Evolutionary conservation across 2,113 vertebrate species (phyloP), one percentile per base, ranked within the genome.

Genomic region (Pygoscelis adeliae): DNA sequence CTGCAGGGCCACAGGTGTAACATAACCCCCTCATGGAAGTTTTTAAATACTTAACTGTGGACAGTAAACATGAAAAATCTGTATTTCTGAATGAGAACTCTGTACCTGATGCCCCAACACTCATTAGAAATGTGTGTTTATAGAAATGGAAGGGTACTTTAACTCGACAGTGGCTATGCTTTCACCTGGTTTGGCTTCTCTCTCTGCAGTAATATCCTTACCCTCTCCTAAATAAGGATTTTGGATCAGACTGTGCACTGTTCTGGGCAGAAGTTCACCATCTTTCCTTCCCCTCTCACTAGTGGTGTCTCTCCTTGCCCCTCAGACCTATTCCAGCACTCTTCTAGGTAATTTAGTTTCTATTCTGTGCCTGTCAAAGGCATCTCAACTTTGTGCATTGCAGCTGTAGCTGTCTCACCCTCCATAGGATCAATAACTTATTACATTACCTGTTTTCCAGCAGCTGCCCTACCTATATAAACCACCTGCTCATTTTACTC

Each of bases 161-260:
- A 69, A 55, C 1, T 25, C 2, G 8, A 2, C 2, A 25, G 21
- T 2, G 2, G 6, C 11, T 6, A 15, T 32, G 19, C 13, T 65
- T 80, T 80, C 32, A 55, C 8, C 7, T 63, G 12, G 8, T 55
- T 84, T 92, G 47, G n/a, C 20, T 49, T 53, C 52, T 71, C 6
- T 32, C 36, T 65, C 36, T 82, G 46, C 14, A 49, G 16, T 56
- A 62, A 10, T 27, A 34, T 11, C 49, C n/a, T 87, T 32, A 26
- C 19, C 11, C 4, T 62, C 6, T 72, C 15, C 42, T 56, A n/a
- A 79, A 53, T 32, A 62, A 58, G 27, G 20, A 32, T n/a, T 50
- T 52, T 56, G 36, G 12, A 58, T 65, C 14, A 76, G 36, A 32
- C 32, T 9, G 15, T 40, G 19, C 16, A 62, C 44, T 4, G 0